These are phyloP conservation scores for Python bivittatus DNA, from an alignment of 2,113 vertebrate genomes.

Conservation along the genomic window DNA sequence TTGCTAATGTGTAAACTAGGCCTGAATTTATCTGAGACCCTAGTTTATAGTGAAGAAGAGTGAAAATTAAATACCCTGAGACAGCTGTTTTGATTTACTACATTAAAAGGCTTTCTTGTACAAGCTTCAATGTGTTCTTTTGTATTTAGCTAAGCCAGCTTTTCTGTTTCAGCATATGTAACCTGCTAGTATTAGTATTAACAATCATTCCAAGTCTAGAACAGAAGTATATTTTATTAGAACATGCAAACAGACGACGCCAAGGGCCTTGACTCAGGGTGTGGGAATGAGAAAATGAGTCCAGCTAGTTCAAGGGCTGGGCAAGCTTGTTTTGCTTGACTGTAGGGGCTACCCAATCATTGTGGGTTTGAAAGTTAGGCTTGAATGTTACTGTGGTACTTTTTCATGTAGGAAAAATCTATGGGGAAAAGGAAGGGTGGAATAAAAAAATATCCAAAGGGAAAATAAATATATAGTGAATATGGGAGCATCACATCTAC, in stretches of 20 bases:
- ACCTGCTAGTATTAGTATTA: constrained; percentile 49
- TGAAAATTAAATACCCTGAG: not conserved
- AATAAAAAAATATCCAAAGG: constrained; percentile 52
- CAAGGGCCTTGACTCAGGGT: constrained; percentile 49
- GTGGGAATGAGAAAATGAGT: constrained; percentile 56
- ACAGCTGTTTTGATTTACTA: not conserved
- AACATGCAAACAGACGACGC: constrained; percentile 21
- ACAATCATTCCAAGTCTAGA: constrained; percentile 18
- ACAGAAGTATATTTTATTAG: constrained; percentile 63
- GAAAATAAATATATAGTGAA: constrained; percentile 68
- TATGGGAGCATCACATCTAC: constrained; percentile 48
- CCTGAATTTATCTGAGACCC: not conserved
- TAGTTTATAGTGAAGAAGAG: not conserved
- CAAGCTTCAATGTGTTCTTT: not conserved
- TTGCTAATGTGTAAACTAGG: not conserved
- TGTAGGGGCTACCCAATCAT: constrained; percentile 70
- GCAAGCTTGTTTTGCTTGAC: constrained; percentile 67
- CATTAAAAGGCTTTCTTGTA: not conserved
- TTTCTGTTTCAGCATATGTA: constrained; percentile 39
- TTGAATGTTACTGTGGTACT: constrained; percentile 56
- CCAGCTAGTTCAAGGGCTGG: constrained; percentile 62
- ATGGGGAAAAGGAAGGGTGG: constrained; percentile 42
- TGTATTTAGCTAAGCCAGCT: constrained; percentile 33
- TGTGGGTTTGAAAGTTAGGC: constrained; percentile 64
- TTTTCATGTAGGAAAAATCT: constrained; percentile 66